phyloP scores from a whole-genome alignment of 2,888 invertebrate genomes.

The Pristionchus arcanus region DNA sequence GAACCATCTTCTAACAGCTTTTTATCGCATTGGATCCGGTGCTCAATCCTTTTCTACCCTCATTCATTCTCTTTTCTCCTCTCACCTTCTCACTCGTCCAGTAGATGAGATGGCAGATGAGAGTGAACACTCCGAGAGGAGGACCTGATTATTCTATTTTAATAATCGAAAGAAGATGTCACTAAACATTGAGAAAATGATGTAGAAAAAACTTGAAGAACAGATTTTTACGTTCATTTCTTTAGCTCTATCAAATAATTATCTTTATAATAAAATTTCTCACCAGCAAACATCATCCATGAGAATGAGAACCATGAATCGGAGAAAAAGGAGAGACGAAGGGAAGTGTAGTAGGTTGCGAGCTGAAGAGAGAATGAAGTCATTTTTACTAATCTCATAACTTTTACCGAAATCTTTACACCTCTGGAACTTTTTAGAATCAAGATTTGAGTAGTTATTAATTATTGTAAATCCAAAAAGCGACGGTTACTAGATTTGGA shows the following conservation, averaged over 20 bases:
- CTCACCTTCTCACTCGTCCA: slow-evolving; percentile 39
- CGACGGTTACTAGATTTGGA: too few relatives aligned
- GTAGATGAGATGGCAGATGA: slow-evolving; percentile 8
- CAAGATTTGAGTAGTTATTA: too few relatives aligned
- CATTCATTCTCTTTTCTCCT: too few relatives aligned
- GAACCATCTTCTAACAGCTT: too few relatives aligned
- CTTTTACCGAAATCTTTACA: too few relatives aligned
- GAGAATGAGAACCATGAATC: slow-evolving; percentile 31
- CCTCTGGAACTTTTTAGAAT: too few relatives aligned
- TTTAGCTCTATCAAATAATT: background rate
- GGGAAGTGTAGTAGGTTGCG: background rate
- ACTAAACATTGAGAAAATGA: background rate
- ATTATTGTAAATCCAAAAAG: too few relatives aligned
- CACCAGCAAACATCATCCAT: slow-evolving; percentile 26
- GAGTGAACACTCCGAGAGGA: background rate
- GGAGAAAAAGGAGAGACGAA: background rate
- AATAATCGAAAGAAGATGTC: background rate
- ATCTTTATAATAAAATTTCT: background rate
- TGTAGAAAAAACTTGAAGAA: background rate
- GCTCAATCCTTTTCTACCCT: too few relatives aligned
- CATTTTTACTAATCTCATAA: background rate
- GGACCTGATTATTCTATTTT: background rate
- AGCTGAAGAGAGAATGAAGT: background rate
- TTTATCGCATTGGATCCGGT: too few relatives aligned
- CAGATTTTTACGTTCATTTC: background rate